Conservation (phyloP, 92 coral and sea anemone species). For the Phenganax stokvisi region DNA sequence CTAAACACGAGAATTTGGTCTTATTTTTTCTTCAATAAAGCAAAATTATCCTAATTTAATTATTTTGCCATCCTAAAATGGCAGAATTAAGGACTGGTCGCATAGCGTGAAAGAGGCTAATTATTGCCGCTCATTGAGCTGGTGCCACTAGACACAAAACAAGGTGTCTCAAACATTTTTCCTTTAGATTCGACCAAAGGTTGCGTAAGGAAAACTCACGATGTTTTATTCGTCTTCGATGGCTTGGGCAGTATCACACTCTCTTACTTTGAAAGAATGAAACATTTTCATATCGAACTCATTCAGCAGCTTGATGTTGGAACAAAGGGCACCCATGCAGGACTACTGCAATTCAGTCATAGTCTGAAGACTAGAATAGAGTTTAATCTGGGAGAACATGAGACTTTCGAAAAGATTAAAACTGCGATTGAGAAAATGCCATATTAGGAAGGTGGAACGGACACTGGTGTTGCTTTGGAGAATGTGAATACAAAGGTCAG, state of each 20-base stretch:
- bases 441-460: slow-evolving; percentile 28
- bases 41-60: no score
- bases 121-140: no score
- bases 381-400: slow-evolving; percentile 21
- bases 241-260: slow-evolving; percentile 32
- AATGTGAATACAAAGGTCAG: slow-evolving; percentile 19
- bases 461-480: slow-evolving; percentile 28
- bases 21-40: no score
- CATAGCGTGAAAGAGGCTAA: no score
- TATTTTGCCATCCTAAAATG: no score
- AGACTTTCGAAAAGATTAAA: slow-evolving; percentile 6
- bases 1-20: no score
- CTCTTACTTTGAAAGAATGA: slow-evolving; percentile 26
- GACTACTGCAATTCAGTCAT: slow-evolving; percentile 35
- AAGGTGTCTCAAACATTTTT: background rate
- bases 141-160: no score
- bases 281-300: background rate
- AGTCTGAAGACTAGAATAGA: slow-evolving; percentile 25
- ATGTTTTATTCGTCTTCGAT: slow-evolving; percentile 34
- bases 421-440: slow-evolving; percentile 15
- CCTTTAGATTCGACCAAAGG: slow-evolving; percentile 22
- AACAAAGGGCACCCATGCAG: slow-evolving; percentile 19
- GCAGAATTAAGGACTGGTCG: no score
- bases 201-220: slow-evolving; percentile 8
- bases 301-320: slow-evolving; percentile 19